These are phyloP conservation scores for Agrypnia vestita DNA, from an alignment of 1,140 invertebrate genomes.

Conservation along the genomic window DNA sequence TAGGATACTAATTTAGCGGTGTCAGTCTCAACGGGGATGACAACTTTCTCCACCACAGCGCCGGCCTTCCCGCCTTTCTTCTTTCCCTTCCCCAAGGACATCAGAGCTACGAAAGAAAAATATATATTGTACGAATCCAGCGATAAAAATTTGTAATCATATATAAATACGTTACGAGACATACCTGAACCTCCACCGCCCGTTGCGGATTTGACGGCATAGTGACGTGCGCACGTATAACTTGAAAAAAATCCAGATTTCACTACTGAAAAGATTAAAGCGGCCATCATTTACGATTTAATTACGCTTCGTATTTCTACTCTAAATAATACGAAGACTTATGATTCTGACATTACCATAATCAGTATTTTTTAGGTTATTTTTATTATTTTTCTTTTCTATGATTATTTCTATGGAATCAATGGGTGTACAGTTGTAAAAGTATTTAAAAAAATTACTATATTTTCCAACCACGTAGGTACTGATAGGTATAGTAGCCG, in stretches of 20 bases:
- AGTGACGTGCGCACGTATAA: constrained; percentile 14
- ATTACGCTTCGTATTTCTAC: not conserved
- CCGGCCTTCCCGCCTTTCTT: constrained; percentile 75
- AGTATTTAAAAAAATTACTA: no score
- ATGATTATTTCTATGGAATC: not conserved
- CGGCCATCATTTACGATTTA: constrained; percentile 11
- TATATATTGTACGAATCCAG: not conserved
- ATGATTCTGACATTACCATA: constrained; percentile 23
- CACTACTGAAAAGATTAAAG: not conserved
- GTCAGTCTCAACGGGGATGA: constrained; percentile 91
- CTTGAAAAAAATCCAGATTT: constrained; percentile 11
- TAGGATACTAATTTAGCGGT: constrained; percentile 83
- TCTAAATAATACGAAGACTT: not conserved
- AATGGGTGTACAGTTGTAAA: not conserved
- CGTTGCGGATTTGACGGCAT: constrained; percentile 20
- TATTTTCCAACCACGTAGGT: no score
- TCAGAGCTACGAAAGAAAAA: constrained; percentile 45
- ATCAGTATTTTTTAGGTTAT: constrained; percentile 5
- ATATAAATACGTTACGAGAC: not conserved
- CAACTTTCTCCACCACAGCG: constrained; percentile 79
- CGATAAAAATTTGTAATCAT: not conserved
- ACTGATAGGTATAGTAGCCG: no score
- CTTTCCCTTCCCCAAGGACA: constrained; percentile 70
- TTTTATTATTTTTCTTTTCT: not conserved
- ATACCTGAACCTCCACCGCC: constrained; percentile 1